Percentiles rank a stretch among this genome's conserved stretches.
Evolutionary conservation across 1,140 invertebrate species (phyloP).

Genomic region (Ips typographus): DNA sequence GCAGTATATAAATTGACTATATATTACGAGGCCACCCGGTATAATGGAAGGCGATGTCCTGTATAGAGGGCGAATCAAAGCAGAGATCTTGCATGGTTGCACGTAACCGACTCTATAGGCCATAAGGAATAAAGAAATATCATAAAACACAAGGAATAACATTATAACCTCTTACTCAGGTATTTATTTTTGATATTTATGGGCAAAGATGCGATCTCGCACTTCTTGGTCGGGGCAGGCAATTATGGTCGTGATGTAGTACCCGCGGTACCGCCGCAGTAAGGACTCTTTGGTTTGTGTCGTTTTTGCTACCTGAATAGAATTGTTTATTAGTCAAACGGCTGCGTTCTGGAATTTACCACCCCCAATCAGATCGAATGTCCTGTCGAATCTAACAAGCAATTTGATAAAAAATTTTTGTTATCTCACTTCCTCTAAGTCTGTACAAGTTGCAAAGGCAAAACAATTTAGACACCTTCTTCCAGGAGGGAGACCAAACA

Average conservation of each 20-base stretch:
- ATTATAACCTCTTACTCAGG: slow-evolving; percentile 38
- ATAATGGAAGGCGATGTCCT: too few species aligned
- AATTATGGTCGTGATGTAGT: slow-evolving; percentile 34
- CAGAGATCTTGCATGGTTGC: slow-evolving; percentile 35
- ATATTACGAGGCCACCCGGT: too few species aligned
- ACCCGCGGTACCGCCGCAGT: slow-evolving; percentile 26
- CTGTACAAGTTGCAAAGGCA: too few species aligned
- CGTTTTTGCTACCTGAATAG: slow-evolving; percentile 37
- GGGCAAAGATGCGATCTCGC: slow-evolving; percentile 35
- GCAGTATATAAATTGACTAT: too few species aligned
- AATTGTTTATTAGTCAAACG: slow-evolving; percentile 32
- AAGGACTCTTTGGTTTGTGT: slow-evolving; percentile 34
- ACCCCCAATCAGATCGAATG: too few species aligned
- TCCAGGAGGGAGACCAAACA: too few species aligned
- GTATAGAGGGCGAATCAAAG: slow-evolving; percentile 24
- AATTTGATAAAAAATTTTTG: too few species aligned
- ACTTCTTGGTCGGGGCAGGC: slow-evolving; percentile 32
- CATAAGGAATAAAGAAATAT: slow-evolving; percentile 38
- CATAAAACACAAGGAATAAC: slow-evolving; percentile 37
- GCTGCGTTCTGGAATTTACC: slow-evolving; percentile 3
- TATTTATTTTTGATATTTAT: slow-evolving; percentile 39
- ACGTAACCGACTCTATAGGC: slow-evolving; percentile 32
- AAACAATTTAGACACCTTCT: too few species aligned
- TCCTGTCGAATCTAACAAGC: too few species aligned
- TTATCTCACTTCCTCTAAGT: too few species aligned